Evolutionary conservation across 1,140 invertebrate species (phyloP).

Genomic region (Tigriopus japonicus): DNA sequence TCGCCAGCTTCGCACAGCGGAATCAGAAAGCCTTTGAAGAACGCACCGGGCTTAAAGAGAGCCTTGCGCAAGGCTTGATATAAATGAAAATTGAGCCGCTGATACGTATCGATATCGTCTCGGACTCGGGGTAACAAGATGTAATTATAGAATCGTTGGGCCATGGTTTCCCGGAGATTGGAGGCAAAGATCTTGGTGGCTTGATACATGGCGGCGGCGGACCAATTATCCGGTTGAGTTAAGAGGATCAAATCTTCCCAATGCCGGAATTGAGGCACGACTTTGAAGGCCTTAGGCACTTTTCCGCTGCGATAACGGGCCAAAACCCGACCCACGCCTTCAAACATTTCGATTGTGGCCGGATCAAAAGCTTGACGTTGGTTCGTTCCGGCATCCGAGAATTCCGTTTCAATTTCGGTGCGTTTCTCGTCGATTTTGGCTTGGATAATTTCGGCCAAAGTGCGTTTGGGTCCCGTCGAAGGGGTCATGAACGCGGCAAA

Average conservation of each 20-base stretch:
- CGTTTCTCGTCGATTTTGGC: constrained; percentile 83
- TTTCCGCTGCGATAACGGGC: constrained; percentile 71
- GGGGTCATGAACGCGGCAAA: background rate
- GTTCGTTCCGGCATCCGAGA: constrained; percentile 39
- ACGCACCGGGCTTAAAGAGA: constrained; percentile 90
- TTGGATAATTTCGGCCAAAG: constrained; percentile 70
- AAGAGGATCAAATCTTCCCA: constrained; percentile 91
- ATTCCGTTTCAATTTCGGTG: constrained; percentile 66
- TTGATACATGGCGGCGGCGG: constrained; percentile 85
- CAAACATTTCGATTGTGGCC: constrained; percentile 52
- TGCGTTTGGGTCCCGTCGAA: constrained; percentile 32
- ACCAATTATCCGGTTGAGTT: constrained; percentile 43
- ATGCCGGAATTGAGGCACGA: constrained; percentile 73
- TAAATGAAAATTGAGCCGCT: constrained; percentile 87
- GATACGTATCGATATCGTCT: constrained; percentile 88
- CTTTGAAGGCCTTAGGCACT: constrained; percentile 94
- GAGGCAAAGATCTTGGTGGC: constrained; percentile 88
- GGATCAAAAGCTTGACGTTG: constrained; percentile 61
- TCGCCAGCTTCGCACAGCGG: constrained; percentile 65
- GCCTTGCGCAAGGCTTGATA: constrained; percentile 85
- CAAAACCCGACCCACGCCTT: constrained; percentile 67
- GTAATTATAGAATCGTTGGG: constrained; percentile 86
- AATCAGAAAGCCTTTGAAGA: constrained; percentile 91
- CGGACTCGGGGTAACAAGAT: constrained; percentile 75
- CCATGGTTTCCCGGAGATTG: constrained; percentile 87